Conservation (phyloP, 2,113 vertebrate species). For the Ochotona curzoniae region DNA sequence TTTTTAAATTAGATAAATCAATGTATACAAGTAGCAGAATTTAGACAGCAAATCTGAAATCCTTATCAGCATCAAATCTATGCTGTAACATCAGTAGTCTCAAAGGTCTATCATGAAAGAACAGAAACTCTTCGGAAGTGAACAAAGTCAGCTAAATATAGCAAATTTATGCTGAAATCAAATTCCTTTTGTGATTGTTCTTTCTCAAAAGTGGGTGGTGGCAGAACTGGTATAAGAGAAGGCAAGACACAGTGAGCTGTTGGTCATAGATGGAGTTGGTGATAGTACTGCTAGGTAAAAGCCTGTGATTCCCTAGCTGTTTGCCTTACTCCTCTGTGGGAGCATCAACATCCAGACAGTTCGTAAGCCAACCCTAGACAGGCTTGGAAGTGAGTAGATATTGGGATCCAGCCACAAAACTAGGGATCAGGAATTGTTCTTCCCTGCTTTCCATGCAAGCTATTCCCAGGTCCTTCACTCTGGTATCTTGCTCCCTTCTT, state of each 20-base stretch:
- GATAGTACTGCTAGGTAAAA: neutral
- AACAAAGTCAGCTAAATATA: neutral
- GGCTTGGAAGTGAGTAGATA: neutral
- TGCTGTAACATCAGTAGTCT: neutral
- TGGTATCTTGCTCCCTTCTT: neutral
- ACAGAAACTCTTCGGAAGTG: neutral
- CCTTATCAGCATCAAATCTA: neutral
- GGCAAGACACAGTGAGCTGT: neutral
- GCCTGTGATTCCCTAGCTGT: too few relatives aligned
- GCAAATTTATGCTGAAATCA: neutral
- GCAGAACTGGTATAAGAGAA: neutral
- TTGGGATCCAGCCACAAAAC: neutral
- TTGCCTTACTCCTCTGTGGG: neutral
- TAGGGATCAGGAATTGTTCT: neutral
- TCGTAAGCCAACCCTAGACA: neutral
- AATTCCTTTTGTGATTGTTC: neutral
- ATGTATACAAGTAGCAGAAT: neutral
- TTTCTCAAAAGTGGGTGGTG: neutral
- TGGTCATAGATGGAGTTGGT: neutral
- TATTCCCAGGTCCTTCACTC: neutral
- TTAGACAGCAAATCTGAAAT: neutral
- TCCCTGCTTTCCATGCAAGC: neutral
- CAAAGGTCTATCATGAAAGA: constrained; percentile 1
- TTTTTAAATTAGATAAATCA: neutral
- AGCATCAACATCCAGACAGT: neutral